phyloP scores from a whole-genome alignment of 2,888 invertebrate species.

The Criorhina ranunculi region DNA sequence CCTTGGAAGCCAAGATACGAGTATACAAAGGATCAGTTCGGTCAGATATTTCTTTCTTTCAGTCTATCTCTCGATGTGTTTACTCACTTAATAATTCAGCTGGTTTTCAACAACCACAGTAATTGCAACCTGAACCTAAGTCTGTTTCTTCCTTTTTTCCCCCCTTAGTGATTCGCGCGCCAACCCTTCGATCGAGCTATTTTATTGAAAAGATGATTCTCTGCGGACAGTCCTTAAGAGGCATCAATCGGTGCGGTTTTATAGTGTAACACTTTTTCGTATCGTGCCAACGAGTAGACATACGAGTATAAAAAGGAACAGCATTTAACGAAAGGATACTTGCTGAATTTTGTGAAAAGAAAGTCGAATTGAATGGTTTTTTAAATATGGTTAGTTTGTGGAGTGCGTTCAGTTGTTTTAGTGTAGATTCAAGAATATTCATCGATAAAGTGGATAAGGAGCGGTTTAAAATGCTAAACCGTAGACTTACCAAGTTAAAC shows the following conservation, averaged over 20 bases:
- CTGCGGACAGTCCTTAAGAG: conserved; percentile 46
- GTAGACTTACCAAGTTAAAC: no score
- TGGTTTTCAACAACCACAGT: conserved; percentile 57
- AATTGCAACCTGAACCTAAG: conserved; percentile 51
- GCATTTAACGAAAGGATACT: neutral
- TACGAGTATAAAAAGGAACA: neutral
- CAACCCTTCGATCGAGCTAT: conserved; percentile 11
- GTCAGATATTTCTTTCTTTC: neutral
- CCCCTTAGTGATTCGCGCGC: conserved; percentile 17
- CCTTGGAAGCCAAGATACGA: conserved; percentile 7
- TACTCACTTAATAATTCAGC: conserved; percentile 61
- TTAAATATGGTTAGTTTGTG: conserved; percentile 66
- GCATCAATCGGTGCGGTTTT: conserved; percentile 59
- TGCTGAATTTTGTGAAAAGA: conserved; percentile 9
- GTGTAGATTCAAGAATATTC: neutral
- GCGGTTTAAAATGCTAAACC: no score
- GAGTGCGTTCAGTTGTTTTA: neutral
- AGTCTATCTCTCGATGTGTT: conserved; percentile 36
- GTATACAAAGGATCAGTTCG: conserved; percentile 12
- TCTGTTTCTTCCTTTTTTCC: conserved; percentile 5
- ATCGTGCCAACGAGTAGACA: conserved; percentile 11
- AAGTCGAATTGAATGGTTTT: conserved; percentile 29
- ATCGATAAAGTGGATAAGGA: neutral
- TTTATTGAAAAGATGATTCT: conserved; percentile 36
- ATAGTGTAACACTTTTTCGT: conserved; percentile 9